Evolutionary conservation across 2,888 invertebrate species (phyloP).

Genomic region (Melitaea athalia): DNA sequence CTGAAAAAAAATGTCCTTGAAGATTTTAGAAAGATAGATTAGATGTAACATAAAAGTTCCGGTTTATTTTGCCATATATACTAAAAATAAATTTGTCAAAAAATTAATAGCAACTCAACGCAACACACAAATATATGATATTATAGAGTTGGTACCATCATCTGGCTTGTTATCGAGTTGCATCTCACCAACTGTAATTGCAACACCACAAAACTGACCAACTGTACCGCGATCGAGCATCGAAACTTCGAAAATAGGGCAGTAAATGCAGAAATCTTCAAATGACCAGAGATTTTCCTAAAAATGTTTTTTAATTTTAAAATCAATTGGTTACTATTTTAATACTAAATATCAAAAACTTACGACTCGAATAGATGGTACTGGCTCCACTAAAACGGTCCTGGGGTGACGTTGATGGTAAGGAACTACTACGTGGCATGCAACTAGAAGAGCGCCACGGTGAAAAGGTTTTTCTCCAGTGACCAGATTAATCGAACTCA

Average conservation of each 20-base stretch:
- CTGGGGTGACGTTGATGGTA: conserved; percentile 74
- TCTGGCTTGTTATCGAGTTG: conserved; percentile 66
- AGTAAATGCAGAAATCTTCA: conserved; percentile 85
- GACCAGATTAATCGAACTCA: conserved; percentile 34
- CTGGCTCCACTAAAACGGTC: conserved; percentile 58
- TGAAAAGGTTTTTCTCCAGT: conserved; percentile 81
- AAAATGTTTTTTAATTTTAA: conserved; percentile 17
- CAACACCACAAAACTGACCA: conserved; percentile 83
- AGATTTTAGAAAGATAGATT: neutral
- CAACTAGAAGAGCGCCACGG: conserved; percentile 87
- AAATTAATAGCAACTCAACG: too few species aligned
- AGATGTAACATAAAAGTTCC: too few species aligned
- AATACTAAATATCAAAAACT: conserved; percentile 14
- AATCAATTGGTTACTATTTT: neutral
- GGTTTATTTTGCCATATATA: too few species aligned
- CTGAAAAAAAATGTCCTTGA: conserved; percentile 50
- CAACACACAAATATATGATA: neutral
- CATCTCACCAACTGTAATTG: conserved; percentile 85
- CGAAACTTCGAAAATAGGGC: conserved; percentile 85
- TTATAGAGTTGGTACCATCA: conserved; percentile 49
- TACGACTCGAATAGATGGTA: conserved; percentile 59
- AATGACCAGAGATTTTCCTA: conserved; percentile 83
- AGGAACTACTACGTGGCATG: conserved; percentile 86
- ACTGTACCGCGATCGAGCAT: conserved; percentile 84
- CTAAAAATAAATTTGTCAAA: too few species aligned